Conservation (phyloP, 2,113 vertebrate species). For the Morone saxatilis region DNA sequence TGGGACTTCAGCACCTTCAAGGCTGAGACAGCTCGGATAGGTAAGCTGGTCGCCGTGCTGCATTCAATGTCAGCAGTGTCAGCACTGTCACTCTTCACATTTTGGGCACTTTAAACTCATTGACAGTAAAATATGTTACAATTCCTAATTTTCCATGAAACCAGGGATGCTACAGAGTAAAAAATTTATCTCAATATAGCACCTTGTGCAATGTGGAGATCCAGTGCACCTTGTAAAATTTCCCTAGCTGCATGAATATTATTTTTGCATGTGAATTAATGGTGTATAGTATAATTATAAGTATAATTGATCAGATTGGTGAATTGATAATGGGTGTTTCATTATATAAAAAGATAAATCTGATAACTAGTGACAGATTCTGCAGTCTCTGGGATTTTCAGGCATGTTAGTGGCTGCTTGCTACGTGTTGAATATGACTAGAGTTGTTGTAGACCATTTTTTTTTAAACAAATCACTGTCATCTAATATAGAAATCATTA, state of each 20-base stretch:
- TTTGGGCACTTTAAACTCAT: not conserved
- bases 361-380: not conserved
- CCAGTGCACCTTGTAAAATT: not conserved
- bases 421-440: not conserved
- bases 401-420: not conserved
- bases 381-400: slow-evolving; percentile 8
- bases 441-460: not conserved
- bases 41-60: slow-evolving; percentile 74
- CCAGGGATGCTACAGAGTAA: not conserved
- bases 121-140: not conserved
- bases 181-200: not conserved
- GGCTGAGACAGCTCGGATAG: slow-evolving; percentile 90
- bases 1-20: slow-evolving; percentile 95
- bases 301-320: not conserved
- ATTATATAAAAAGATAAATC: not conserved
- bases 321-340: not conserved
- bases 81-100: not conserved
- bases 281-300: not conserved
- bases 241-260: not conserved
- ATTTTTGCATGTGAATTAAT: not conserved
- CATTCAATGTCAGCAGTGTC: slow-evolving; percentile 29
- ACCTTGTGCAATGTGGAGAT: too few species aligned
- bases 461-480: slow-evolving; percentile 22
- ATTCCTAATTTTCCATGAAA: not conserved
- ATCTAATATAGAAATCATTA: not conserved